Percentiles rank a stretch among this genome's conserved stretches.
These are phyloP conservation scores for Tretioscincus oriximinensis DNA, from an alignment of 2,113 vertebrate genomes.

Conservation along the genomic window DNA sequence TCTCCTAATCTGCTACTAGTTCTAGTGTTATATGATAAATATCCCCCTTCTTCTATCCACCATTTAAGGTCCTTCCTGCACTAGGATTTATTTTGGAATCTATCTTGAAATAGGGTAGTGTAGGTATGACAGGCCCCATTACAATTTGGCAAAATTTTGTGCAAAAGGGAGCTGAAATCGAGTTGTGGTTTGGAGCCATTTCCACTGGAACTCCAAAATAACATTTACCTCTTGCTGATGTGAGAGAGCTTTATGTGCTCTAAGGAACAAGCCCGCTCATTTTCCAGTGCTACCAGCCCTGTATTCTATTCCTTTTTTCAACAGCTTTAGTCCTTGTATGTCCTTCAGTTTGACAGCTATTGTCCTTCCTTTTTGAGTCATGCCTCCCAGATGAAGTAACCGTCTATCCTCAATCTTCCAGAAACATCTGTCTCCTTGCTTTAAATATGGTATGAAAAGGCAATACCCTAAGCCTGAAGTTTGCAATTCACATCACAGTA, in stretches of 20 bases:
- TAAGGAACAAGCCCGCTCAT: fast-evolving
- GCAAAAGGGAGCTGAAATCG: not conserved
- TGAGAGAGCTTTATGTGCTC: not conserved
- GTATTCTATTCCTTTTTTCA: not conserved
- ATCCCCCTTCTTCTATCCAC: no score
- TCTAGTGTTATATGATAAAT: no score
- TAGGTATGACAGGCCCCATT: no score
- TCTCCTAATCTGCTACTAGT: no score
- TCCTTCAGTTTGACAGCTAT: not conserved
- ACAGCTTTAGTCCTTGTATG: not conserved
- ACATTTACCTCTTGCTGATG: not conserved
- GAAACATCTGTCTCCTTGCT: not conserved
- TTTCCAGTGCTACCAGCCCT: not conserved
- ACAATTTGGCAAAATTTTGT: no score
- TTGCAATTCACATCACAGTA: conserved; percentile 30
- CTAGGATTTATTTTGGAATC: no score
- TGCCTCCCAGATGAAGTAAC: not conserved
- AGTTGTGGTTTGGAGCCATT: not conserved
- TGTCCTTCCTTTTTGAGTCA: not conserved
- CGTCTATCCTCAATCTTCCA: not conserved
- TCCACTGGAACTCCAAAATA: not conserved
- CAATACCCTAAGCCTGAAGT: not conserved
- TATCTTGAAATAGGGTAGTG: no score
- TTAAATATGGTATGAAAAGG: not conserved
- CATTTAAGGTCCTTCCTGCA: no score